phyloP scores from a whole-genome alignment of 2,797 vertebrate species.

The Acanthurus tractus region DNA sequence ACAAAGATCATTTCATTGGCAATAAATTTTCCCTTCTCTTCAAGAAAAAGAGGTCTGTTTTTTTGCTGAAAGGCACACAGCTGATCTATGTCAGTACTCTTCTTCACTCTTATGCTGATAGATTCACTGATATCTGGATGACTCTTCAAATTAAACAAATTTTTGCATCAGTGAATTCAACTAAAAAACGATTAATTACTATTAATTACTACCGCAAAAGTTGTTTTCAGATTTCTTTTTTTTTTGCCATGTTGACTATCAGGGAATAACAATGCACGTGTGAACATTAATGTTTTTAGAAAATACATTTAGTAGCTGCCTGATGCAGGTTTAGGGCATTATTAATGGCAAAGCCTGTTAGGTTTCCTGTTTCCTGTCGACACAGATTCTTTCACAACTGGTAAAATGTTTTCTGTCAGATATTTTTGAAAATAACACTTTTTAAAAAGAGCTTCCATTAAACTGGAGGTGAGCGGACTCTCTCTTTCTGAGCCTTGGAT shows the following conservation, averaged over 20 bases:
- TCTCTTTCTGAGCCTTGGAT: too few species aligned
- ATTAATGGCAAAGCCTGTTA: background rate
- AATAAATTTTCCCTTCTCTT: background rate
- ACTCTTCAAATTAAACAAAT: too few species aligned
- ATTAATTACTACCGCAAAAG: too few species aligned
- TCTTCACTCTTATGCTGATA: constrained; percentile 27
- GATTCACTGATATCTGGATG: constrained; percentile 23
- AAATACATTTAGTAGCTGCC: background rate
- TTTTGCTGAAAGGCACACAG: constrained; percentile 33
- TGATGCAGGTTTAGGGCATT: background rate
- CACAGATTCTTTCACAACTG: background rate
- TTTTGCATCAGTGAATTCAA: too few species aligned
- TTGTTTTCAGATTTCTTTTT: too few species aligned
- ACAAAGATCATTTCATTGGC: constrained; percentile 6
- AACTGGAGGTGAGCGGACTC: background rate
- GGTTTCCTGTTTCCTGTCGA: background rate
- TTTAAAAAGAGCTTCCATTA: background rate
- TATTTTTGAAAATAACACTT: background rate
- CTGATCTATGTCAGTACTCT: constrained; percentile 13
- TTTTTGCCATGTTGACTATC: too few species aligned
- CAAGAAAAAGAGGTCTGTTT: background rate
- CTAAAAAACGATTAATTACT: too few species aligned
- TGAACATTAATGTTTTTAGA: too few species aligned
- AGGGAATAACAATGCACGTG: too few species aligned
- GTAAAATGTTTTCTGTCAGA: background rate